These are phyloP conservation scores for Sebastolobus altivelis DNA, from an alignment of 2,797 vertebrate genomes.

Conservation along the genomic window DNA sequence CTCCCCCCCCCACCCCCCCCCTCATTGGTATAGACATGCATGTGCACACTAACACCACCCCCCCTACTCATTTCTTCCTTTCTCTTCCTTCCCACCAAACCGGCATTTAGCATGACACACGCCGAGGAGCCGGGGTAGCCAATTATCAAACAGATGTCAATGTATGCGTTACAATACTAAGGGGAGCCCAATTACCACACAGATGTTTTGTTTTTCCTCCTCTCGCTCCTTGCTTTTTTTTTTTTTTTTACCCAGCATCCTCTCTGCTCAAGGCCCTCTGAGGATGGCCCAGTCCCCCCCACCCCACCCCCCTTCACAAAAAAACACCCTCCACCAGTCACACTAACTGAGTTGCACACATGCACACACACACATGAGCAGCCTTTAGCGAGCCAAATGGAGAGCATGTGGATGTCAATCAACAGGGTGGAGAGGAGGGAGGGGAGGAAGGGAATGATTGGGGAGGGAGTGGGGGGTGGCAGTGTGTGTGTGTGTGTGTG, in stretches of 20 bases:
- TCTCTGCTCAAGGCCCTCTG: constrained; percentile 73
- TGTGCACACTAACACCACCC: neutral
- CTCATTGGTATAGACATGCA: constrained; percentile 9
- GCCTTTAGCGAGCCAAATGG: constrained; percentile 68
- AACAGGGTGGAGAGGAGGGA: constrained; percentile 54
- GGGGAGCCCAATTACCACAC: constrained; percentile 86
- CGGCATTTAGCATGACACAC: constrained; percentile 83
- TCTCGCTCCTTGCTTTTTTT: constrained; percentile 43
- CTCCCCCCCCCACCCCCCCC: constrained; percentile 39
- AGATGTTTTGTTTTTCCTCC: constrained; percentile 84
- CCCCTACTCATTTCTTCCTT: constrained; percentile 56
- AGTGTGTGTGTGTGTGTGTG: neutral
- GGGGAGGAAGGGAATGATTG: constrained; percentile 7
- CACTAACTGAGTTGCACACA: constrained; percentile 20
- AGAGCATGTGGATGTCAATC: constrained; percentile 81
- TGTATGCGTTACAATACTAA: constrained; percentile 86
- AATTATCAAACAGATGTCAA: constrained; percentile 89
- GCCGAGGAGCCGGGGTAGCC: constrained; percentile 81
- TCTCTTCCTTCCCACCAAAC: constrained; percentile 70
- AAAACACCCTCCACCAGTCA: constrained; percentile 46
- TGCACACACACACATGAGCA: constrained; percentile 3
- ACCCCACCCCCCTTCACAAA: neutral
- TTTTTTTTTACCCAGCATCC: constrained; percentile 69
- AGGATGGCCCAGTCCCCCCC: constrained; percentile 62
- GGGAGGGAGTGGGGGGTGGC: neutral